Evolutionary conservation across 2,888 invertebrate genomes (phyloP), one percentile per base, ranked within the genome.

Genomic region (Drosophila putrida): DNA sequence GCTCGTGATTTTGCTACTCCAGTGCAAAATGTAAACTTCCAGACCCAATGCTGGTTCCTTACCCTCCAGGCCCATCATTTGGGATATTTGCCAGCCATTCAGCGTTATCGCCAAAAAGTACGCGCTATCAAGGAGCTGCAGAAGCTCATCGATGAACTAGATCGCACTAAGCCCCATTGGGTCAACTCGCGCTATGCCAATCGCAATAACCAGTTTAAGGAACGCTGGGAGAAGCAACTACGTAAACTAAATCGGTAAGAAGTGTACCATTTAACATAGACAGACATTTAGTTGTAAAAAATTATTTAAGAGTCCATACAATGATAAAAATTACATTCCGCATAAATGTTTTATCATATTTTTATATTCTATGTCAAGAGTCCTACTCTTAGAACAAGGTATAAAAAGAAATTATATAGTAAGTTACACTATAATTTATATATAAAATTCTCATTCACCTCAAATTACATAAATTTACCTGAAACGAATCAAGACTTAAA

Each of bases 41-140:
- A 97, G 74, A 98, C 99, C 0, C 97, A 98, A 81, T 99, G 99
- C 91, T 99, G 99, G 97, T 99, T 98, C 93, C 94, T 99, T 49
- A 98, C 99, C 0, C 94, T 99, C 41, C 97, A 98, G 92, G 96
- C 97, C 92, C 98, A 98, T 92, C 98, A 99, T 91, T 94, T 99
- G 64, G 96, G 98, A 8, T 94, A 99, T 59, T 94, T 98, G 78
- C 98, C 99, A 0, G 96, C 97, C 4, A 94, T 97, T 51, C 96
- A 97, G 88, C 97, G 97, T 75, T 96, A 97, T 90, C 95, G 96
- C 80, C 94, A 96, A 71, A 94, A 96, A 80, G 92, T 96, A 43
- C 93, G 96, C 25, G 93, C 92, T 43, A 92, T 93, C 25, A 93
- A 97, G 59, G 98, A 98, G 89, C 93, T 98, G 31, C 97, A 98